phyloP scores from a whole-genome alignment of 23 tunicate species.

The Styela plicata region DNA sequence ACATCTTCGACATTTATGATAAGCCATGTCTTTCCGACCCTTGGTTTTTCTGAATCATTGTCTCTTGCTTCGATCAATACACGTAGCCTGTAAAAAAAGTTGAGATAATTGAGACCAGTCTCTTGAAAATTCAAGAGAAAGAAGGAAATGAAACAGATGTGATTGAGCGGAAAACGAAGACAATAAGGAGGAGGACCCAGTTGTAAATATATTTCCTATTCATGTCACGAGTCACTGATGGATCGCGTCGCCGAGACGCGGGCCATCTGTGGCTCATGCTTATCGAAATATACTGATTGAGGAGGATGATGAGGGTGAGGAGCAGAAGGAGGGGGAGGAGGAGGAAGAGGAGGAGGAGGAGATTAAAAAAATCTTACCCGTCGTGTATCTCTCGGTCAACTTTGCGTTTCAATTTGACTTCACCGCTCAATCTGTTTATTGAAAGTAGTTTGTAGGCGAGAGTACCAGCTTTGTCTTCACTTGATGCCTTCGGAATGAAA shows the following conservation, averaged over 20 bases:
- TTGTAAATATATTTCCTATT: too few relatives aligned
- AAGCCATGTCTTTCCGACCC: slow-evolving; percentile 49
- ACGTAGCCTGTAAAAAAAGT: slow-evolving; percentile 29
- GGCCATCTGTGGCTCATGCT: too few relatives aligned
- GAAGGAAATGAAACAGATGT: too few relatives aligned
- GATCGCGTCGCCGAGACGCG: too few relatives aligned
- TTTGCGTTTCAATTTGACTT: slow-evolving; percentile 47
- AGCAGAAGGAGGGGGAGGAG: background rate
- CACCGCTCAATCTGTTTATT: slow-evolving; percentile 45
- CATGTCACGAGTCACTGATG: too few relatives aligned
- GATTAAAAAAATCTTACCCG: slow-evolving; percentile 45
- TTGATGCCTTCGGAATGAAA: slow-evolving; percentile 12
- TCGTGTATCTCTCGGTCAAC: slow-evolving; percentile 64
- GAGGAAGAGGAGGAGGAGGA: background rate
- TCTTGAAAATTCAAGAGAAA: too few relatives aligned
- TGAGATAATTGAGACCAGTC: too few relatives aligned
- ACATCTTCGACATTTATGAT: slow-evolving; percentile 56
- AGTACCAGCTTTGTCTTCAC: slow-evolving; percentile 18
- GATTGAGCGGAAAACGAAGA: too few relatives aligned
- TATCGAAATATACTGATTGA: too few relatives aligned
- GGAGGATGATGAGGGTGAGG: background rate
- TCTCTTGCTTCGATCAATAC: slow-evolving; percentile 80
- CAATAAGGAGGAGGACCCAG: too few relatives aligned
- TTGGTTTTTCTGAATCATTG: slow-evolving; percentile 50
- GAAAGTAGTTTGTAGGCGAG: slow-evolving; percentile 41